Evolutionary conservation across 2,888 invertebrate genomes (phyloP).

Genomic region (Lathronympha strigana): DNA sequence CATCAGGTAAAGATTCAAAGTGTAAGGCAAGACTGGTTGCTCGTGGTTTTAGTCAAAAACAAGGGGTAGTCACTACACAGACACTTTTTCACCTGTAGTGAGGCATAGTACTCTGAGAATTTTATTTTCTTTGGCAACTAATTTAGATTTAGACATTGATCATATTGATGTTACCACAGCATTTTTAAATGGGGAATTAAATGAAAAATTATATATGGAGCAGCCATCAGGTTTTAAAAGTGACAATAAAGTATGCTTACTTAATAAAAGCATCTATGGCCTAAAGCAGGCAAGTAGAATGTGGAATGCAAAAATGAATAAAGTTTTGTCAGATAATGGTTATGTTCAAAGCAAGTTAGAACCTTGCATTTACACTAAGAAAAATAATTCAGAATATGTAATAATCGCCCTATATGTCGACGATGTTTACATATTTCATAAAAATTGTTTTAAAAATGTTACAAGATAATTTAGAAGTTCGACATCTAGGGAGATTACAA

Average conservation of each 20-base stretch:
- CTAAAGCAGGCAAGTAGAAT: too few species aligned
- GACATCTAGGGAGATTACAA: constrained; percentile 20
- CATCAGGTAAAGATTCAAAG: constrained; percentile 1
- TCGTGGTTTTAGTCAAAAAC: constrained; percentile 16
- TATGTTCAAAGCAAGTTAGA: too few species aligned
- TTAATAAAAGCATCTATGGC: too few species aligned
- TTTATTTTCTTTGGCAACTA: constrained; percentile 14
- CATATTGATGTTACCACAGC: constrained; percentile 30
- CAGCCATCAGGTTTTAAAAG: too few species aligned
- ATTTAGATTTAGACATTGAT: constrained; percentile 14
- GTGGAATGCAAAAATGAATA: too few species aligned
- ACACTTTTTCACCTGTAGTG: constrained; percentile 14
- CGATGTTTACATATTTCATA: constrained; percentile 15
- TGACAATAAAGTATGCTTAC: too few species aligned
- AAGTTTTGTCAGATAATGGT: too few species aligned
- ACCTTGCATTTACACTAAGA: too few species aligned
- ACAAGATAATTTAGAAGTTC: constrained; percentile 20
- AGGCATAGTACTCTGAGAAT: constrained; percentile 13
- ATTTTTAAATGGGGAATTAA: constrained; percentile 25
- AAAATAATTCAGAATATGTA: too few species aligned
- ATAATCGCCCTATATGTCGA: constrained; percentile 19
- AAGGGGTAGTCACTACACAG: constrained; percentile 19
- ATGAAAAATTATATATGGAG: too few species aligned
- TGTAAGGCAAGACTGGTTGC: constrained; percentile 22
- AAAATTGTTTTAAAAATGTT: constrained; percentile 4